phyloP scores from a whole-genome alignment of 2,888 invertebrate species.

The Pecten maximus region DNA sequence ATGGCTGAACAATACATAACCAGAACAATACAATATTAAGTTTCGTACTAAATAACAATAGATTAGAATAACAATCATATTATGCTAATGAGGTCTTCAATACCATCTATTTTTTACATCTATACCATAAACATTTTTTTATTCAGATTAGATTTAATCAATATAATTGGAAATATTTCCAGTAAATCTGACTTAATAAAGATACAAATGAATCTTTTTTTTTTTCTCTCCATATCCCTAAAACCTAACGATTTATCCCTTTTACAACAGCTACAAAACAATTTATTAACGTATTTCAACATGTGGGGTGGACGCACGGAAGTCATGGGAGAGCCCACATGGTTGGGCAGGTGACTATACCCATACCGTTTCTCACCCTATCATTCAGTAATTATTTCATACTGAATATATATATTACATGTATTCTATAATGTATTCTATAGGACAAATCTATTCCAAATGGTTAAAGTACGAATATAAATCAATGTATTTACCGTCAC shows the following conservation, averaged over 20 bases:
- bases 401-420: too few relatives aligned
- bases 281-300: too few relatives aligned
- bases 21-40: slow-evolving; percentile 28
- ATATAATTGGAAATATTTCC: neutral
- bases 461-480: neutral
- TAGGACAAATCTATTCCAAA: neutral
- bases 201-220: neutral
- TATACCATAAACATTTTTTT: neutral
- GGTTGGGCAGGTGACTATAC: too few relatives aligned
- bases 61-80: slow-evolving; percentile 26
- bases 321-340: too few relatives aligned
- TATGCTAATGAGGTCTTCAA: slow-evolving; percentile 20
- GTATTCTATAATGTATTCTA: too few relatives aligned
- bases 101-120: slow-evolving; percentile 13
- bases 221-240: too few relatives aligned
- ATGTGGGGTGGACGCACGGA: too few relatives aligned
- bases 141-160: neutral
- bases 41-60: slow-evolving; percentile 24
- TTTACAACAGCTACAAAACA: too few relatives aligned
- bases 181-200: neutral
- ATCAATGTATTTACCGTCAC: neutral
- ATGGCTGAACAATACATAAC: neutral
- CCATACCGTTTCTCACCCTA: too few relatives aligned
- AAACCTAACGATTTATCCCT: too few relatives aligned
- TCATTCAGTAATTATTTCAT: too few relatives aligned